These are phyloP conservation scores for Halichoeres trimaculatus DNA, from an alignment of 2,113 vertebrate species.

Conservation along the genomic window DNA sequence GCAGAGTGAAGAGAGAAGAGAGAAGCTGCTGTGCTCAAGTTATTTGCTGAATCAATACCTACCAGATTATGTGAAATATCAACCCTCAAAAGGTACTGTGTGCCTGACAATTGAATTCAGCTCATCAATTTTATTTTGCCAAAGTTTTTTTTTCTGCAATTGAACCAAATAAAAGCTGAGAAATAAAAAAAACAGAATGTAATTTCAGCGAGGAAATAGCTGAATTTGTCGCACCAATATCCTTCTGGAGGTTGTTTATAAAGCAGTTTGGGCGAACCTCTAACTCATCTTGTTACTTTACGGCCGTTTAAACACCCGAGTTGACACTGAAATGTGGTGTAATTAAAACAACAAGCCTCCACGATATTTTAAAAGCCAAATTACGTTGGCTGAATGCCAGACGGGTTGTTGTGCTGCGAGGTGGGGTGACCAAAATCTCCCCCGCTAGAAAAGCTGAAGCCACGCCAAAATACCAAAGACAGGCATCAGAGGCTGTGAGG, in stretches of 20 bases:
- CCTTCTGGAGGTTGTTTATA: conserved; percentile 6
- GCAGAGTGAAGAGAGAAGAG: conserved; percentile 20
- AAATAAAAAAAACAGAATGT: background rate
- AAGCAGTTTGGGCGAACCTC: background rate
- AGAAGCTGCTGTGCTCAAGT: conserved; percentile 30
- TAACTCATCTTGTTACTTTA: conserved; percentile 28
- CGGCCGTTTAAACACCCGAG: conserved; percentile 27
- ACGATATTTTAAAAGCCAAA: conserved; percentile 37
- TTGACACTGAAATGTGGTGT: conserved; percentile 43
- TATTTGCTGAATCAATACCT: conserved; percentile 69
- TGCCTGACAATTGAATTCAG: conserved; percentile 29
- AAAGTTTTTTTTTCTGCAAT: background rate
- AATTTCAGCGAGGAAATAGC: background rate
- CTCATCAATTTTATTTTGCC: conserved; percentile 1
- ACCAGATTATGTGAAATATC: conserved; percentile 66
- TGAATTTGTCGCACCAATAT: background rate
- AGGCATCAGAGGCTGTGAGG: conserved; percentile 40
- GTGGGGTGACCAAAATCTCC: conserved; percentile 10
- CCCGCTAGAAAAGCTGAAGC: conserved; percentile 12
- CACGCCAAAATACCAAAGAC: conserved; percentile 36
- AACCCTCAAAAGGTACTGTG: conserved; percentile 22
- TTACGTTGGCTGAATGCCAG: conserved; percentile 52
- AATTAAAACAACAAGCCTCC: conserved; percentile 49
- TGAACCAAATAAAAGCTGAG: background rate
- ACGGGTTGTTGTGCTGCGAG: conserved; percentile 11